A percentile compares a stretch with the other conserved stretches of the same genome.
phyloP scores from a whole-genome alignment of 1,140 invertebrate genomes.

The Heliconius eleuchia region DNA sequence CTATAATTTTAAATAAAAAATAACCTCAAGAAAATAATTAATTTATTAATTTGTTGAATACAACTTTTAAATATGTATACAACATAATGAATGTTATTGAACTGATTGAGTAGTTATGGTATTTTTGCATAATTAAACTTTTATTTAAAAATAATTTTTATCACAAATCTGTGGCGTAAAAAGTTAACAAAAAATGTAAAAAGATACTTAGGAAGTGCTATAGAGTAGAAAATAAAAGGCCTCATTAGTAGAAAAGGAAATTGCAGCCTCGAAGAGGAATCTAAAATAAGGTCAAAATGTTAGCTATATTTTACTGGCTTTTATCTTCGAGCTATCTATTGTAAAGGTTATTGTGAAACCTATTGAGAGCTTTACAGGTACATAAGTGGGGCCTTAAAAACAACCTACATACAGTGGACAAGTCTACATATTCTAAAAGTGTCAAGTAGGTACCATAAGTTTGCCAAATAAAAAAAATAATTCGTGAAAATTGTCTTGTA shows the following conservation, averaged over 20 bases:
- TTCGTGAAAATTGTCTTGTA: not conserved
- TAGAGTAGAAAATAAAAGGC: slow-evolving; percentile 70
- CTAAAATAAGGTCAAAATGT: slow-evolving; percentile 78
- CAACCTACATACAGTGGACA: slow-evolving; percentile 29
- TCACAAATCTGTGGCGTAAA: slow-evolving; percentile 25
- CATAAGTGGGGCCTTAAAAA: slow-evolving; percentile 35
- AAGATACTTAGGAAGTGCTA: slow-evolving; percentile 51
- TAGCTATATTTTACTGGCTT: slow-evolving; percentile 60
- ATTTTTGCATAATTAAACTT: not conserved
- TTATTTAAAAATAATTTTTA: slow-evolving; percentile 3
- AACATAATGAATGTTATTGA: not conserved
- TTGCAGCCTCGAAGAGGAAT: slow-evolving; percentile 73
- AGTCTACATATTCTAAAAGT: slow-evolving; percentile 21
- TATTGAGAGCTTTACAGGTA: slow-evolving; percentile 40
- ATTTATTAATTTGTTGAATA: not conserved
- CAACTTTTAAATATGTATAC: not conserved
- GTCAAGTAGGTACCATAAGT: not conserved
- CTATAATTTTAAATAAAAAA: too few relatives aligned
- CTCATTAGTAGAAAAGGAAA: slow-evolving; percentile 79
- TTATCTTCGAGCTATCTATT: slow-evolving; percentile 51
- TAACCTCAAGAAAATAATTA: not conserved
- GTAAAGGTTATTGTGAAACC: slow-evolving; percentile 51
- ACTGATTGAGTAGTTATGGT: not conserved
- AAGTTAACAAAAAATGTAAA: slow-evolving; percentile 43
- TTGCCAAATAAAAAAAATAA: not conserved